These are phyloP conservation scores for Maniola hyperantus DNA, from an alignment of 2,888 invertebrate genomes.

Conservation along the genomic window DNA sequence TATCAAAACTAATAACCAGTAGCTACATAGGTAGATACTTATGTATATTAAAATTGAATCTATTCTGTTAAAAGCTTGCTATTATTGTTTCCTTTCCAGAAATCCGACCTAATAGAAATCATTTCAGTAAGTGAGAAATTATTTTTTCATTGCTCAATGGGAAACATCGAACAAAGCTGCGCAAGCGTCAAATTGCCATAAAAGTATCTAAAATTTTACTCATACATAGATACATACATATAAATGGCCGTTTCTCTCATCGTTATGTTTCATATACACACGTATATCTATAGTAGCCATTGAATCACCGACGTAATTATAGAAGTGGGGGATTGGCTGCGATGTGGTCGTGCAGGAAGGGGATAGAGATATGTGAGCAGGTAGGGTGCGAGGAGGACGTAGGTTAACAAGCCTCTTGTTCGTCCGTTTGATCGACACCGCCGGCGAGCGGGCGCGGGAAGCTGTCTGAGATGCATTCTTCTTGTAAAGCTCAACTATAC, in stretches of 20 bases:
- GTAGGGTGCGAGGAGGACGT: slow-evolving; percentile 63
- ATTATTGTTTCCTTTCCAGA: no score
- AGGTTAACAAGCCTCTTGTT: slow-evolving; percentile 80
- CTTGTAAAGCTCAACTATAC: slow-evolving; percentile 81
- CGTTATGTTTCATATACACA: slow-evolving; percentile 69
- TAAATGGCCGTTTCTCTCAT: slow-evolving; percentile 72
- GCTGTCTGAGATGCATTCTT: slow-evolving; percentile 79
- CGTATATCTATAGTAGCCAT: slow-evolving; percentile 80
- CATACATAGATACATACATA: slow-evolving; percentile 71
- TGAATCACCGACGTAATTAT: slow-evolving; percentile 83
- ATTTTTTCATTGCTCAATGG: slow-evolving; percentile 3
- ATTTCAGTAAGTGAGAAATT: neutral
- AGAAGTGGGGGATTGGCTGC: slow-evolving; percentile 83
- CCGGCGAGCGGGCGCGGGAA: slow-evolving; percentile 77
- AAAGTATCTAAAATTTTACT: slow-evolving; percentile 66
- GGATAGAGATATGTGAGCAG: slow-evolving; percentile 54
- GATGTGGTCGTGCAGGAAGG: slow-evolving; percentile 69
- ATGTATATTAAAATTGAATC: no score
- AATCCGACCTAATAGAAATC: neutral
- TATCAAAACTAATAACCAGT: no score
- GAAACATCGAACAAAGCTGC: slow-evolving; percentile 35
- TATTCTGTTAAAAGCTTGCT: no score
- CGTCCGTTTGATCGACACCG: slow-evolving; percentile 82
- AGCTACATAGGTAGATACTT: no score
- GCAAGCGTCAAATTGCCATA: slow-evolving; percentile 59